Conservation (phyloP, 2,797 vertebrate genomes). For the Spizella passerina region DNA sequence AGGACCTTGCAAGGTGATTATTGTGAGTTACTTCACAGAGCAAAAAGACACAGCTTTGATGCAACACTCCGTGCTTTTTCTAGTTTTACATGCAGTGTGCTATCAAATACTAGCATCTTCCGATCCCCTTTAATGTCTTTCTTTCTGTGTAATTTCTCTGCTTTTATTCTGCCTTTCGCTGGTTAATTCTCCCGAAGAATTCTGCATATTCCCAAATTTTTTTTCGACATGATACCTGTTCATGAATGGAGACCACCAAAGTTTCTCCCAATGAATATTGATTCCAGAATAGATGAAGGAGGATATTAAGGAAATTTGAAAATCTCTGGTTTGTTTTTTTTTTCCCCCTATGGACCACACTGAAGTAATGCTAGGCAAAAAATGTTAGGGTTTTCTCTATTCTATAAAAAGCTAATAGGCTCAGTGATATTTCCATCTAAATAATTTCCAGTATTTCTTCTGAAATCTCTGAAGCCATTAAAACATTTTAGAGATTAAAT, state of each 20-base stretch:
- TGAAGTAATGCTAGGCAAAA: neutral
- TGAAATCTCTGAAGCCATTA: conserved; percentile 5
- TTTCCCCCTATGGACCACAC: neutral
- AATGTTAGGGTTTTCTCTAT: neutral
- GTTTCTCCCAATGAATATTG: neutral
- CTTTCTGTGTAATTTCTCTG: neutral
- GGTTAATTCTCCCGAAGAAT: neutral
- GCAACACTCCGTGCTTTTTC: neutral
- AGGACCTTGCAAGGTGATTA: neutral
- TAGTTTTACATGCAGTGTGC: neutral
- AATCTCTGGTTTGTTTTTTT: neutral
- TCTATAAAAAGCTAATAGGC: neutral
- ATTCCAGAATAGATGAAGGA: neutral
- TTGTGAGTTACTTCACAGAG: neutral
- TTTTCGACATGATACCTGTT: neutral
- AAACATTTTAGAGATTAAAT: neutral
- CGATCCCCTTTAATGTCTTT: neutral
- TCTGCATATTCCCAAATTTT: neutral
- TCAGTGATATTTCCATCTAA: neutral
- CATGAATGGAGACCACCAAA: neutral
- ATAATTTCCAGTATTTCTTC: neutral
- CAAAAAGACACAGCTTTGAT: neutral
- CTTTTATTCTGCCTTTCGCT: neutral
- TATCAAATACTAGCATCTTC: neutral
- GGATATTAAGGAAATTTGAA: neutral